Percentiles rank a stretch among this genome's conserved stretches.
Evolutionary conservation across 2,797 vertebrate species (phyloP).

Genomic region (Lophius americanus): DNA sequence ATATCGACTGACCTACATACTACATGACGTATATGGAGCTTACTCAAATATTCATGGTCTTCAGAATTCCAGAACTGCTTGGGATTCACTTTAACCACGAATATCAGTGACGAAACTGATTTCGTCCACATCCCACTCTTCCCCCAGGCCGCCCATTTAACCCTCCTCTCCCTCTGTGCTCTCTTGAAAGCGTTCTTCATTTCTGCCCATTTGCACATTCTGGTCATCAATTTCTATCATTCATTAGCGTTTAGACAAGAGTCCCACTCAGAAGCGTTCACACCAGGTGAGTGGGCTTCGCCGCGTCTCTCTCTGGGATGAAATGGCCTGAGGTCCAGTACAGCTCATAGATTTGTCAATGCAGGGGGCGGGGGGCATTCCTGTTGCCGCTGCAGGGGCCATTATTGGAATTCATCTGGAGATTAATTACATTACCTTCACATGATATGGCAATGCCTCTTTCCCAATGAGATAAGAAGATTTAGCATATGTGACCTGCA

Average conservation of each 20-base stretch:
- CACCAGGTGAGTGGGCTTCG: conserved; percentile 16
- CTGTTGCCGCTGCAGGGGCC: conserved; percentile 22
- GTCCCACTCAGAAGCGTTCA: background rate
- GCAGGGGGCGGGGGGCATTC: conserved; percentile 16
- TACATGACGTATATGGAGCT: too few relatives aligned
- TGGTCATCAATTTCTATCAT: background rate
- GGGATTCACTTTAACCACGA: too few relatives aligned
- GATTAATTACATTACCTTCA: conserved; percentile 38
- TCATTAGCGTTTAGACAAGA: conserved; percentile 26
- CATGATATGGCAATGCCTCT: conserved; percentile 37
- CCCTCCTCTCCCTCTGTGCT: background rate
- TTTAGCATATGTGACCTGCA: conserved; percentile 31
- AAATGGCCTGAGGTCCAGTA: conserved; percentile 26
- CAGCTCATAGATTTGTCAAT: background rate
- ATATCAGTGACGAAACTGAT: too few relatives aligned
- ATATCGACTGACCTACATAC: too few relatives aligned
- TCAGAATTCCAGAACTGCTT: background rate
- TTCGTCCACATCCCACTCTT: background rate
- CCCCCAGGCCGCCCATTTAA: background rate
- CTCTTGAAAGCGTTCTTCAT: background rate
- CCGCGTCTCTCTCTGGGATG: conserved; percentile 8
- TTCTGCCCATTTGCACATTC: background rate
- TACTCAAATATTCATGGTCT: background rate
- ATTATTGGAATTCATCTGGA: conserved; percentile 52
- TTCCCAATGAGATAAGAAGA: conserved; percentile 37